A percentile compares a stretch with the other conserved stretches of the same genome.
Conservation (phyloP, 2,888 invertebrate species). For the Ypsolopha scabrella region DNA sequence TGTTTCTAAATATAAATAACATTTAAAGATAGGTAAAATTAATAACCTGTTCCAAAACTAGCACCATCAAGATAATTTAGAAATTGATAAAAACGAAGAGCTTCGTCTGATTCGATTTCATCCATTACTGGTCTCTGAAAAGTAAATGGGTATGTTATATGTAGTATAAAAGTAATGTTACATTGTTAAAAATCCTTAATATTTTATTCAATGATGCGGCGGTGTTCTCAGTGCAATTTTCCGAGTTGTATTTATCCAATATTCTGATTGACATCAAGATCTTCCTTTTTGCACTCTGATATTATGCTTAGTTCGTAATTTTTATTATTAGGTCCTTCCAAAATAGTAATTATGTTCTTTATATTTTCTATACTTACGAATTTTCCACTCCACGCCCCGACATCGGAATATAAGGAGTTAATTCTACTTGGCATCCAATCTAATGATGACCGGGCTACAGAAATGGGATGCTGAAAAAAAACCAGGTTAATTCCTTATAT, state of each 20-base stretch:
- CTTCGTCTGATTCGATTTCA: constrained; percentile 63
- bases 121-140: constrained; percentile 61
- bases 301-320: no score
- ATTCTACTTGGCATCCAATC: constrained; percentile 65
- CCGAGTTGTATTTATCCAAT: no score
- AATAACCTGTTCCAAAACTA: constrained; percentile 57
- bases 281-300: no score
- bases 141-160: constrained; percentile 1
- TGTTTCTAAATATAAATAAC: no score
- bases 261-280: no score
- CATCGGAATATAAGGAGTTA: constrained; percentile 59
- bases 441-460: constrained; percentile 51
- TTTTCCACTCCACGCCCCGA: constrained; percentile 64
- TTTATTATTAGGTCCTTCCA: no score
- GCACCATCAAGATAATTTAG: constrained; percentile 60
- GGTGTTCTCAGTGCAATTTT: no score
- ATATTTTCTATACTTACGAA: constrained; percentile 39
- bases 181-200: no score
- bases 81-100: constrained; percentile 58
- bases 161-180: not conserved
- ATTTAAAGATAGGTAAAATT: no score
- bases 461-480: constrained; percentile 46
- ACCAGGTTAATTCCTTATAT: no score
- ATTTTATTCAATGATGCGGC: no score
- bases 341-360: not conserved